Percentiles rank a stretch among this genome's conserved stretches.
Conservation (phyloP, 1,140 invertebrate genomes). For the Lordiphosa mommai region DNA sequence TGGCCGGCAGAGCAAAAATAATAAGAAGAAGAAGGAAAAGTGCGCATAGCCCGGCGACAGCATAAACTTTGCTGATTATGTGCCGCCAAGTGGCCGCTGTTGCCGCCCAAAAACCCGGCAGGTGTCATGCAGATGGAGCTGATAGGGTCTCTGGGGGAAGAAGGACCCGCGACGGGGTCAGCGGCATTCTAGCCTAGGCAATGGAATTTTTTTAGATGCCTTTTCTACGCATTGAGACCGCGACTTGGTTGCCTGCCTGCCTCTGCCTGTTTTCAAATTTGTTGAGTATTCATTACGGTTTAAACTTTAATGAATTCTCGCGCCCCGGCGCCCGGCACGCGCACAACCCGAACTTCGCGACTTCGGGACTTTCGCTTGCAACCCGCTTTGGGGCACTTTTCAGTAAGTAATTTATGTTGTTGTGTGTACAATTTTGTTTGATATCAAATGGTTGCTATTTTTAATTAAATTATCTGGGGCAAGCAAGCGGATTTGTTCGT, state of each 20-base stretch:
- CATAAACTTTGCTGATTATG: conserved; percentile 60
- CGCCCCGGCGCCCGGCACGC: conserved; percentile 3
- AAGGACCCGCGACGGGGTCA: not conserved
- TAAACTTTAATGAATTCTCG: conserved; percentile 54
- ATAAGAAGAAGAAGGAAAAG: conserved; percentile 1
- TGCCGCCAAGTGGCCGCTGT: too few species aligned
- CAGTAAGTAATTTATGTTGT: conserved; percentile 37
- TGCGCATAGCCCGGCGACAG: conserved; percentile 22
- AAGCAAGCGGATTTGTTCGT: conserved; percentile 11
- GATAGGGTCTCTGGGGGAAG: not conserved
- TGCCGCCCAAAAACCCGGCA: conserved; percentile 26
- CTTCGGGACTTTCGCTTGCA: conserved; percentile 2
- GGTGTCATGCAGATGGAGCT: conserved; percentile 17
- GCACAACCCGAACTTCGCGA: too few species aligned
- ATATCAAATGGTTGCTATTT: conserved; percentile 51
- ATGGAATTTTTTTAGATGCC: not conserved
- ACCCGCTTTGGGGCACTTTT: conserved; percentile 22
- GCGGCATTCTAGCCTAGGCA: not conserved
- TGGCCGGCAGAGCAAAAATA: conserved; percentile 5
- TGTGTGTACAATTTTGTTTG: conserved; percentile 36
- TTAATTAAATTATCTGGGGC: conserved; percentile 51
- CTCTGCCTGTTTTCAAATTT: conserved; percentile 1
- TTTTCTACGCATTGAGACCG: conserved; percentile 1
- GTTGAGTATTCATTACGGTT: conserved; percentile 50
- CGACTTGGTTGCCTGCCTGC: not conserved